Conservation (phyloP, 92 coral and sea anemone species). For the Nematostella vectensis region DNA sequence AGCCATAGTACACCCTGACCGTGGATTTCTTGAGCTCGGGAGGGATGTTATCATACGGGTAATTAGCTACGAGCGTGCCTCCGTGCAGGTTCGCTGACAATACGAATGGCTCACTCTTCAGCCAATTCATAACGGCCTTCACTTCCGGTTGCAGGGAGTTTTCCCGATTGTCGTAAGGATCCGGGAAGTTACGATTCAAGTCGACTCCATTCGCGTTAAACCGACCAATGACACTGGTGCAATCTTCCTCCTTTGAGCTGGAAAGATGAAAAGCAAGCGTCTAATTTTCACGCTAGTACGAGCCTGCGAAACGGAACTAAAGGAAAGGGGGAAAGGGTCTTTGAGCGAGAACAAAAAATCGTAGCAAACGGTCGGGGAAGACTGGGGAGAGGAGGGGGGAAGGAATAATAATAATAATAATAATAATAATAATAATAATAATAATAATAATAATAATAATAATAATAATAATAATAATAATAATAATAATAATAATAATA, state of each 20-base stretch:
- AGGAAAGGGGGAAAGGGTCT: no score
- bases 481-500: no score
- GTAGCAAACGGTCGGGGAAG: no score
- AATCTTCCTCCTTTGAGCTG: constrained; percentile 69
- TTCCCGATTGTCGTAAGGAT: constrained; percentile 48
- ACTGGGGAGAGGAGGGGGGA: no score
- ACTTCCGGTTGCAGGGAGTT: constrained; percentile 71
- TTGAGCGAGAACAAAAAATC: no score
- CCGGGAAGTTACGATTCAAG: constrained; percentile 88
- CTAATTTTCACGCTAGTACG: no score
- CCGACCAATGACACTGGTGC: constrained; percentile 62
- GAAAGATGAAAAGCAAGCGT: no score
- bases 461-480: no score
- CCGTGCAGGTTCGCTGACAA: constrained; percentile 92
- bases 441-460: no score
- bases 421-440: no score
- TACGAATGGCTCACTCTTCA: constrained; percentile 72
- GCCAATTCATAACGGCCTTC: constrained; percentile 80
- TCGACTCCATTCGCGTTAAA: constrained; percentile 83
- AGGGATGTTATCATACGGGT: constrained; percentile 86
- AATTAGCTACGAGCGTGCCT: constrained; percentile 88
- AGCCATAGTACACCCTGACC: constrained; percentile 60
- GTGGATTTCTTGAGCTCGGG: constrained; percentile 45
- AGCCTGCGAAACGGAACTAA: no score
- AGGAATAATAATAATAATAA: no score